Base-by-base conservation (phyloP, 1,140 invertebrate species). In the Samia ricini region DNA sequence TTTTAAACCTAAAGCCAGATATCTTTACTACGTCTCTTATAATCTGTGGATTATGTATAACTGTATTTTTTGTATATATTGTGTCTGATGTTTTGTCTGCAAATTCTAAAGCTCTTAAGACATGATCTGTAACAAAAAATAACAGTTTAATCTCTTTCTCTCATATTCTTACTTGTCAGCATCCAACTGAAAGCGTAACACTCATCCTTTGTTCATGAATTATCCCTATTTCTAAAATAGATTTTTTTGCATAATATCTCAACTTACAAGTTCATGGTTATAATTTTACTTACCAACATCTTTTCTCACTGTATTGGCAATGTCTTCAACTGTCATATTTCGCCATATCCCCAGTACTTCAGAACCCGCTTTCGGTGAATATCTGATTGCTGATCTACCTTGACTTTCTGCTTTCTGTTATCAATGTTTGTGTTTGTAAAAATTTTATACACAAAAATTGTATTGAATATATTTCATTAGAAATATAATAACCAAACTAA, bases 301-400 rank as follows among this genome's bases (percentile, higher is more conserved):
- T 82, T 91, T 93, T 19, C 91, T 77, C 12, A 94, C 63, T 0
- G 92, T 89, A 56, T 92, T 75, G 21, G 95, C 93, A 66, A 98
- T 85, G 77, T 98, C 94, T 51, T 77, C 63, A 0, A 97, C 93
- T 10, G 94, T 96, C 92, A 97, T 97, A 72, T 94, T 93, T 55
- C 91, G 91, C 96, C 96, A 97, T 61, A 97, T 88, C 59, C 93
- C 91, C 5, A 95, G 81, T 15, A 94, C 79, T 69, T 85, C 79
- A 12, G 78, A 67, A n/a, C 81, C 76, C 10, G 73, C 79, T 75
- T 91, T 91, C 4, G 84, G 83, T 33, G 87, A 76, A 74, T 85
- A 90, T 71, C 82, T 79, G 23, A 91, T 85, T 2, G 86, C 73
- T 61, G 73, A 69, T 58, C 81, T 80, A 0, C 84, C 85, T 56